Conservation (phyloP, 2,888 invertebrate species). For the Gymnocheta viridis region DNA sequence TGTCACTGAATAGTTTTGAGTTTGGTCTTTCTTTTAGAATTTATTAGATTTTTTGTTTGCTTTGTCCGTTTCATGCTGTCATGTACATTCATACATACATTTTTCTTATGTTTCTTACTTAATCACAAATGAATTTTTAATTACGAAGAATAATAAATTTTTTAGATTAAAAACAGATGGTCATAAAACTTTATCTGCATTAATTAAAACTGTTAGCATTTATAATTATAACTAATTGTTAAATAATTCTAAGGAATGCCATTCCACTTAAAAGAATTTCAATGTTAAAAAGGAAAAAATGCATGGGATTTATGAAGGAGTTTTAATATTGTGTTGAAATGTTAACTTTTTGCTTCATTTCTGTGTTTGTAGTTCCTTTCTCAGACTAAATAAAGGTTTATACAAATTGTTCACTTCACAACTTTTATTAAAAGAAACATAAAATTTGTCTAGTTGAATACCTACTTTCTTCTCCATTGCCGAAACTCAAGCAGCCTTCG, state of each 20-base stretch:
- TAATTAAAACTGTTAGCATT: conserved; percentile 4
- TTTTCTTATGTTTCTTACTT: conserved; percentile 30
- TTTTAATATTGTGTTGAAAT: neutral
- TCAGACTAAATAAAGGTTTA: no score
- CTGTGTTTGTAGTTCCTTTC: no score
- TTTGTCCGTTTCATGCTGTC: conserved; percentile 31
- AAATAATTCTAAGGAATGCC: conserved; percentile 13
- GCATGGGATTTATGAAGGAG: neutral
- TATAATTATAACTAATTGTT: conserved; percentile 4
- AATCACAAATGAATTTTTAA: conserved; percentile 60
- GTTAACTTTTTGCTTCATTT: no score
- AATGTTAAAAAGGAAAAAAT: neutral
- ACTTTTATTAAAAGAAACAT: no score
- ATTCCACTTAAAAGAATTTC: neutral
- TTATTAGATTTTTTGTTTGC: conserved; percentile 4
- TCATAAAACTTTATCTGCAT: conserved; percentile 6
- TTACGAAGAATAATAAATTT: conserved; percentile 51
- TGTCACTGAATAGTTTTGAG: conserved; percentile 14
- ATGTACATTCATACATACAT: conserved; percentile 19
- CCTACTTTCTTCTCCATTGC: neutral
- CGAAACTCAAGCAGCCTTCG: neutral
- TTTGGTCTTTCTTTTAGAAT: conserved; percentile 23
- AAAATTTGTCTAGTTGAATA: neutral
- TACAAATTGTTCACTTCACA: no score
- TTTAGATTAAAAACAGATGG: conserved; percentile 57